Base-by-base conservation (phyloP, 2,888 invertebrate genomes). In the Arge pagana region DNA sequence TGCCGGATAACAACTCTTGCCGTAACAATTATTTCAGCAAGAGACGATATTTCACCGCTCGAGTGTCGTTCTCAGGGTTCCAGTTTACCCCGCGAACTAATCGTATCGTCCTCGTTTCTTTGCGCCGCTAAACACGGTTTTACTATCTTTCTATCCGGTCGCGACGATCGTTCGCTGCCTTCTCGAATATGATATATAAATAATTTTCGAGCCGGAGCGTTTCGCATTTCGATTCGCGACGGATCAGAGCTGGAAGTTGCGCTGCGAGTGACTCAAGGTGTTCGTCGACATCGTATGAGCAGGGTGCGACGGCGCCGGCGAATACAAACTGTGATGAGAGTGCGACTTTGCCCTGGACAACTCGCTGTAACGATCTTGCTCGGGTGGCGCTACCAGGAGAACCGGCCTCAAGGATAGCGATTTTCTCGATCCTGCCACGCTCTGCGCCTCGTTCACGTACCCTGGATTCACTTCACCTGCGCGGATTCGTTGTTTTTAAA, bases 381-480 rank as follows among this genome's bases (percentile, higher is more conserved):
- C 79, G 6, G 82, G 82, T 1, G 86, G 85, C 30, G 89, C 89
- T 80, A 91, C 87, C 65, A 94, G 78, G 42, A 94, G 79, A 6
- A 95, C 93, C 2, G 94, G 93, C 76, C 93, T 90, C 7, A 94
- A 78, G 45, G 92, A 92, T 5, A 93, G 80, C 0, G 93, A 92
- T 75, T 93, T 93, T 50, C 93, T 81, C 1, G 93, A 93, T 0
- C 89, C 89, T 7, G 90, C 88, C 45, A 93, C 84, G 60, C 92
- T 93, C 59, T 89, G 88, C 19, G 87, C 88, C 74, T 94, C 94
- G 10, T 89, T 90, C 54, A 93, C 85, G 76, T 90, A 93, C 5
- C 89, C 93, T 65, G 89, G 87, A 79, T 93, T 93, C 61, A 93
- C 88, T 80, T 93, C 93, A 58, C 93, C 93, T 93, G 78, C 52